Evolutionary conservation across 2,888 invertebrate species (phyloP).

Genomic region (Morpho achilles): DNA sequence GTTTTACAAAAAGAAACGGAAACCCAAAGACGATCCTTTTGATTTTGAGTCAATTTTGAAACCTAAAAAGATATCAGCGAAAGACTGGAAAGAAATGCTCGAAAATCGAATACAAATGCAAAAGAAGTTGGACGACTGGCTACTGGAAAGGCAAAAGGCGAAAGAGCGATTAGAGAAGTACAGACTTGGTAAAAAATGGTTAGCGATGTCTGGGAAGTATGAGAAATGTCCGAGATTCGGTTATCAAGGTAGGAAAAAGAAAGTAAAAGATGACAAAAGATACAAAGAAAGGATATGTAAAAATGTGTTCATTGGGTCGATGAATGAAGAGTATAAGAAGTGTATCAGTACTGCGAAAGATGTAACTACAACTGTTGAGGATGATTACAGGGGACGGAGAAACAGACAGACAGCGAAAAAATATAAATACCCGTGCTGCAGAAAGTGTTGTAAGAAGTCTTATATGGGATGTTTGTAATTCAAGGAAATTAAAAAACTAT

Average conservation of each 20-base stretch:
- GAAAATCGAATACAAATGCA: conserved; percentile 30
- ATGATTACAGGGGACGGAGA: background rate
- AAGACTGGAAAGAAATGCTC: conserved; percentile 23
- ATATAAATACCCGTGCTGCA: conserved; percentile 45
- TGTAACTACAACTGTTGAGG: background rate
- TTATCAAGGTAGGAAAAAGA: conserved; percentile 16
- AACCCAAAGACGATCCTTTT: conserved; percentile 15
- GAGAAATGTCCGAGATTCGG: conserved; percentile 32
- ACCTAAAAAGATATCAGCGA: conserved; percentile 25
- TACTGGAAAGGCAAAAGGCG: conserved; percentile 29
- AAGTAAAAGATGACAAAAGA: conserved; percentile 4
- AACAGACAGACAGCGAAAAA: conserved; percentile 11
- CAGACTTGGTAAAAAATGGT: conserved; percentile 18
- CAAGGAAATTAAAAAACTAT: background rate
- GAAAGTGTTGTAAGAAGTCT: conserved; percentile 57
- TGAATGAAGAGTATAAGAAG: conserved; percentile 12
- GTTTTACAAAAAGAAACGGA: conserved; percentile 10
- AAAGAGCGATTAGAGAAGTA: conserved; percentile 33
- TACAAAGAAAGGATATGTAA: background rate
- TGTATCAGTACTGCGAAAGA: conserved; percentile 8
- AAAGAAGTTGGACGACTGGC: conserved; percentile 40
- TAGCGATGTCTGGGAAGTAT: conserved; percentile 21
- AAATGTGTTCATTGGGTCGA: conserved; percentile 11
- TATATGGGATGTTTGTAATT: conserved; percentile 49
- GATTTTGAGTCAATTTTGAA: conserved; percentile 23